Evolutionary conservation across 2,113 vertebrate genomes (phyloP).

Genomic region (Dendropsophus ebraccatus): DNA sequence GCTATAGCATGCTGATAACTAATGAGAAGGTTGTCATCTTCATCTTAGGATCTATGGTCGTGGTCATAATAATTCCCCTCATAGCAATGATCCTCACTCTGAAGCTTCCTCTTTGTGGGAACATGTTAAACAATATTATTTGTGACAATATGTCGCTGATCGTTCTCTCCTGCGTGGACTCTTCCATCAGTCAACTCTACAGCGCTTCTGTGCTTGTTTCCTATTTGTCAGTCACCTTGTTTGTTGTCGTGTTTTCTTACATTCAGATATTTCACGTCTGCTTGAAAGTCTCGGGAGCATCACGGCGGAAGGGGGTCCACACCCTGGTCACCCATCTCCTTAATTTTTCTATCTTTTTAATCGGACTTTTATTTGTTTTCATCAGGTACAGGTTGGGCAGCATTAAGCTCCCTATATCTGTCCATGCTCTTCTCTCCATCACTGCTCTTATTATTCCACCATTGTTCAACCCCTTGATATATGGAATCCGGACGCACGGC

Average conservation of each 20-base stretch:
- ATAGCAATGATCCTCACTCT: neutral
- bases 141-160: slow-evolving; percentile 44
- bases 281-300: neutral
- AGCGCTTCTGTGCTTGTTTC: neutral
- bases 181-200: neutral
- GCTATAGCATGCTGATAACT: neutral
- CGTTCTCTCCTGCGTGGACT: neutral
- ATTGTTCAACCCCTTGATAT: slow-evolving; percentile 23
- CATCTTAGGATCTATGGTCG: neutral
- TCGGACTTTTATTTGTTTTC: slow-evolving; percentile 19
- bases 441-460: neutral
- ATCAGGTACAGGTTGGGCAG: slow-evolving; percentile 7
- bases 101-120: slow-evolving; percentile 30
- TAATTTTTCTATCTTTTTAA: slow-evolving; percentile 19
- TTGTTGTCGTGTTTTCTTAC: neutral
- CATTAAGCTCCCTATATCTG: neutral
- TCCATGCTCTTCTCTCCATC: neutral
- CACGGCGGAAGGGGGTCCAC: slow-evolving; percentile 14
- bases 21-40: neutral
- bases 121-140: slow-evolving; percentile 25
- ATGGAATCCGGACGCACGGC: slow-evolving; percentile 20
- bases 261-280: slow-evolving; percentile 7
- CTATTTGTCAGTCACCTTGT: neutral
- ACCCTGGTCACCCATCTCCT: slow-evolving; percentile 33
- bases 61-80: neutral